These are phyloP conservation scores for Rhadinocentrus ornatus DNA, from an alignment of 2,797 vertebrate genomes.

Conservation along the genomic window DNA sequence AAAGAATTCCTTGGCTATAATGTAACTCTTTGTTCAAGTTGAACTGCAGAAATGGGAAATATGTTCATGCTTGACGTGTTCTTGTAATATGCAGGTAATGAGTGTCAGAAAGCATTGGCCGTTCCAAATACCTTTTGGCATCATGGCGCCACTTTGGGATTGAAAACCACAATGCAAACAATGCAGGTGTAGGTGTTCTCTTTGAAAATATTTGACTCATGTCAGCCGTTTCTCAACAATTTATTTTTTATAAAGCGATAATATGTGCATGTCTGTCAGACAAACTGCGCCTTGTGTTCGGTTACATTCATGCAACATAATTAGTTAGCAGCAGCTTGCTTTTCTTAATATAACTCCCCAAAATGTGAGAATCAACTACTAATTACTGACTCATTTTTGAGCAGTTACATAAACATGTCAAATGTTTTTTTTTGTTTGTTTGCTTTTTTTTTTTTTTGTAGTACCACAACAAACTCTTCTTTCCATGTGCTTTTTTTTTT, in stretches of 20 bases:
- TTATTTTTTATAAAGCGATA: neutral
- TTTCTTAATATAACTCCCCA: slow-evolving; percentile 7
- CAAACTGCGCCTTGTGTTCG: slow-evolving; percentile 1
- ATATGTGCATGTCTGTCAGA: slow-evolving; percentile 24
- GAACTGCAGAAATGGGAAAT: slow-evolving; percentile 71
- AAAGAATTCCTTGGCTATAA: slow-evolving; percentile 73
- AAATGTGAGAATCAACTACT: slow-evolving; percentile 32
- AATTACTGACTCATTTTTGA: slow-evolving; percentile 33
- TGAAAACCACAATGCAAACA: slow-evolving; percentile 54
- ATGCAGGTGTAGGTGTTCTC: slow-evolving; percentile 50
- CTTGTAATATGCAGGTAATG: slow-evolving; percentile 80
- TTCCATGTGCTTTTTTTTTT: slow-evolving; percentile 58
- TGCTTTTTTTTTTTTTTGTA: slow-evolving; percentile 18
- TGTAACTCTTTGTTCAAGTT: slow-evolving; percentile 79
- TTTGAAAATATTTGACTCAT: slow-evolving; percentile 49
- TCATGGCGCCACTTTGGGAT: slow-evolving; percentile 51
- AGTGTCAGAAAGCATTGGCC: slow-evolving; percentile 69
- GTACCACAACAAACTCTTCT: slow-evolving; percentile 66
- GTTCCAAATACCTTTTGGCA: slow-evolving; percentile 75
- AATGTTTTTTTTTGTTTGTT: slow-evolving; percentile 41
- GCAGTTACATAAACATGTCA: slow-evolving; percentile 53
- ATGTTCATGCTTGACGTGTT: slow-evolving; percentile 77
- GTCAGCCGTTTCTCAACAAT: slow-evolving; percentile 4
- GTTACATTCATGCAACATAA: neutral
- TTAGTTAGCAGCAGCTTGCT: neutral